These are phyloP conservation scores for Oscheius myriophilus DNA, from an alignment of 2,888 invertebrate species.

Conservation along the genomic window DNA sequence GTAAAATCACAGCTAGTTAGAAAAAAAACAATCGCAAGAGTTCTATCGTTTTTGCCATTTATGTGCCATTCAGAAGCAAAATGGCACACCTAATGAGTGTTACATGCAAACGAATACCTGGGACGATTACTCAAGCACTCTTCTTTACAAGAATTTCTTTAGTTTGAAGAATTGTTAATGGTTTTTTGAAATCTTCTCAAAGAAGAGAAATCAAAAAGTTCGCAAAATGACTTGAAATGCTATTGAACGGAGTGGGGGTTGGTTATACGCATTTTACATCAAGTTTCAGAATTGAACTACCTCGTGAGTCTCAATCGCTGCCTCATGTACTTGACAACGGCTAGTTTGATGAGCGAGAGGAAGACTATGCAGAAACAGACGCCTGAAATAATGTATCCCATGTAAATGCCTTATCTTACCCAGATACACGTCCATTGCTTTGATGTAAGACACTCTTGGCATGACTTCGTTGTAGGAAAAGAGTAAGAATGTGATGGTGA, in stretches of 20 bases:
- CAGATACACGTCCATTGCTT: slow-evolving; percentile 61
- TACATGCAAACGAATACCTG: no score
- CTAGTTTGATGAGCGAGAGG: slow-evolving; percentile 68
- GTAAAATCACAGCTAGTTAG: no score
- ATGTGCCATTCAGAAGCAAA: no score
- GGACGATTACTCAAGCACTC: no score
- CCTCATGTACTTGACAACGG: slow-evolving; percentile 68
- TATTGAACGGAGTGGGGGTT: no score
- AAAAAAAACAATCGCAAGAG: no score
- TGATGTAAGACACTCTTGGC: slow-evolving; percentile 70
- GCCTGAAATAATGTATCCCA: slow-evolving; percentile 34
- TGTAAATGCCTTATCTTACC: slow-evolving; percentile 25
- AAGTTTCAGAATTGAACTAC: no score
- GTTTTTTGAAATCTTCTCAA: not conserved
- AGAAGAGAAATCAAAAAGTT: not conserved
- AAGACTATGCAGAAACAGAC: slow-evolving; percentile 70
- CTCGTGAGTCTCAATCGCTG: slow-evolving; percentile 60
- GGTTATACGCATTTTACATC: no score
- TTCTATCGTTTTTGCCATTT: no score
- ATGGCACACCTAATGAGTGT: no score
- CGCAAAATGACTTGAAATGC: no score
- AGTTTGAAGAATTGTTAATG: not conserved
- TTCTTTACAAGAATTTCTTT: not conserved
- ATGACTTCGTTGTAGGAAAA: slow-evolving; percentile 70
- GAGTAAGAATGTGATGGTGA: slow-evolving; percentile 68